These are phyloP conservation scores for Agrotis exclamationis DNA, from an alignment of 2,888 invertebrate species.

Conservation along the genomic window DNA sequence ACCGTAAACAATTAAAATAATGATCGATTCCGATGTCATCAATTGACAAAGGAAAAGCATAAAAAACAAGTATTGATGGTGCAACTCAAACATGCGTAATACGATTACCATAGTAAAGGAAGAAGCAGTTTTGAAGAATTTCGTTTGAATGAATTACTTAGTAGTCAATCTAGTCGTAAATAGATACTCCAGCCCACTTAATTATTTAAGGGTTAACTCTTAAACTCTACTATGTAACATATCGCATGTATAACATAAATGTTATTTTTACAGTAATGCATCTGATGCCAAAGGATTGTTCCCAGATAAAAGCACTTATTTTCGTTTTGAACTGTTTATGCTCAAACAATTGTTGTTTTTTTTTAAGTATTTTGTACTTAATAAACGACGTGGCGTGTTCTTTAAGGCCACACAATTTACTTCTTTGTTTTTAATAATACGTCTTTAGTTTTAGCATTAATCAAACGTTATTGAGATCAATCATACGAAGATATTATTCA, in stretches of 20 bases:
- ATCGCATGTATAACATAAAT: background rate
- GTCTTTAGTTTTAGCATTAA: too few species aligned
- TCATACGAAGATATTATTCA: too few species aligned
- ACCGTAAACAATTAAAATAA: background rate
- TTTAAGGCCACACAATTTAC: background rate
- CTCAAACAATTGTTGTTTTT: conserved; percentile 9
- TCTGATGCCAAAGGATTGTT: conserved; percentile 22
- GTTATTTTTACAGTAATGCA: background rate
- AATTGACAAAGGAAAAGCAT: background rate
- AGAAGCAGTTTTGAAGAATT: background rate
- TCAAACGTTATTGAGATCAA: too few species aligned
- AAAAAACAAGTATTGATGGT: background rate
- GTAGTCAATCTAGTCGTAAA: background rate
- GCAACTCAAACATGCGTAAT: background rate
- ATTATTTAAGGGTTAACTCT: conserved; percentile 6
- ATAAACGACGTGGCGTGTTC: conserved; percentile 23
- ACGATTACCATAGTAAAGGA: background rate
- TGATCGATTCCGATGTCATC: background rate
- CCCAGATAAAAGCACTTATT: conserved; percentile 1
- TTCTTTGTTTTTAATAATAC: conserved; percentile 12
- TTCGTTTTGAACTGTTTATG: conserved; percentile 20
- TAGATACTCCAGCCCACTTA: conserved; percentile 27
- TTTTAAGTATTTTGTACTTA: conserved; percentile 33
- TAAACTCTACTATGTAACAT: conserved; percentile 2
- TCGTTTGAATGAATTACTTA: background rate